These are phyloP conservation scores for Thecocarcelia acutangulata DNA, from an alignment of 2,888 invertebrate species.

Conservation along the genomic window DNA sequence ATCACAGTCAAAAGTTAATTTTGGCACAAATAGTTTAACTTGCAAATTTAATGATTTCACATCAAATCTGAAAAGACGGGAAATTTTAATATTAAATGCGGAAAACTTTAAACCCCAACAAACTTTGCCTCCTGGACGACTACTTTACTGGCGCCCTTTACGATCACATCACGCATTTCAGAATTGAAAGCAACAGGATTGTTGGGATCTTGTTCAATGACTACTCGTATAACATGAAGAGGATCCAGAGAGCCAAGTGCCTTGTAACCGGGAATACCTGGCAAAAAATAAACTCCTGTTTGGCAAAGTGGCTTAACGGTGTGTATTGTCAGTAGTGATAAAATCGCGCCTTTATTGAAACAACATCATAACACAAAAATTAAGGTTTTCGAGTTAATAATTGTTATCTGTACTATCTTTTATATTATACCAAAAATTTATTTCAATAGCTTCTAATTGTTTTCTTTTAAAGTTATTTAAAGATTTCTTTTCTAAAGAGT, in stretches of 20 bases:
- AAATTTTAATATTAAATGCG: not conserved
- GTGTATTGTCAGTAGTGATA: too few species aligned
- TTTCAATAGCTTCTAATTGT: too few species aligned
- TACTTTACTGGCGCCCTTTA: constrained; percentile 31
- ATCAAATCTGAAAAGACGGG: constrained; percentile 36
- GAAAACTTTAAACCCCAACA: not conserved
- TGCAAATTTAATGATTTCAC: not conserved
- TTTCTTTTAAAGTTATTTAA: too few species aligned
- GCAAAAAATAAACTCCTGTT: too few species aligned
- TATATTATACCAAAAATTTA: too few species aligned
- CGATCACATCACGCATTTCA: constrained; percentile 28
- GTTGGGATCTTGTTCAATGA: constrained; percentile 21
- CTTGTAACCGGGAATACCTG: constrained; percentile 72
- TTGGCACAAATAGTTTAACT: constrained; percentile 81
- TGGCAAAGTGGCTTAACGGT: too few species aligned
- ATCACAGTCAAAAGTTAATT: constrained; percentile 85
- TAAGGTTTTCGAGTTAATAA: too few species aligned
- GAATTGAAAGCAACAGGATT: constrained; percentile 66
- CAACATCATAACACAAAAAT: too few species aligned
- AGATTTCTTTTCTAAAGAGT: too few species aligned
- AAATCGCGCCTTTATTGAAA: too few species aligned
- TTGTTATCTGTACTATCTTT: too few species aligned
- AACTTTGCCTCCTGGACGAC: constrained; percentile 32
- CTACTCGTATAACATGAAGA: constrained; percentile 34
- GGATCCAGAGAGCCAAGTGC: constrained; percentile 84